Base-by-base conservation (phyloP, 2,888 invertebrate species). In the Dynastes hyllus region DNA sequence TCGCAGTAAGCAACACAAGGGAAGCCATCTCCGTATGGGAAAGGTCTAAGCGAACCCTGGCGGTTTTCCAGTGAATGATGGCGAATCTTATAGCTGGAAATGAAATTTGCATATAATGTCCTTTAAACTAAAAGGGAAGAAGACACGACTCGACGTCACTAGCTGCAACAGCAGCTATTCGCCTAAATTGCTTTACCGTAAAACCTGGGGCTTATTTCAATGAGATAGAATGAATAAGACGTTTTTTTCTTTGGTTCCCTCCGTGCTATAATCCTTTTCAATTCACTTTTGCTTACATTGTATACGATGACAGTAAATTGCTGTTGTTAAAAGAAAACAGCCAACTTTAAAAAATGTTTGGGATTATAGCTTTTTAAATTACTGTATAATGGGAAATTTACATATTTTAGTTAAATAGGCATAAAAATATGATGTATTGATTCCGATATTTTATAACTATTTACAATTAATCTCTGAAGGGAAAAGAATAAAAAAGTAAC, bases 71-170 rank as follows among this genome's bases (percentile, higher is more conserved):
- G 73, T 75, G 73, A 75, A 75, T 75, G 61, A 75, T 75, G 73
- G 73, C n/a, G 61, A 61, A 61, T 55, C 73, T 75, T 75, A 75
- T 75, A 61, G 73, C 73, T 45, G 73, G 61, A 67, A 69, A 77
- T 77, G 77, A 77, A 77, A 77, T 77, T 77, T 77, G 77, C 77
- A 77, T 77, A 77, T 69, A 69, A 67, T 69, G 77, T 77, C 69
- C 77, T 58, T 77, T 77, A 61, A 75, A 75, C 61, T 75, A 61
- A 75, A 75, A 61, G 73, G 73, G 73, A 63, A 61, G 45, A 75
- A 61, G 73, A 75, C 71, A 70, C 58, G 55, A 58, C 55, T 8
- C 55, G 22, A 16, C 22, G 22, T 58, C 22, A 58, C 22, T 58
- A 40, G 22, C 40, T 40, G 40, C 63, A 63, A 22, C 45, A 75